Evolutionary conservation across 2,888 invertebrate genomes (phyloP).

Genomic region (Lapara coniferarum): DNA sequence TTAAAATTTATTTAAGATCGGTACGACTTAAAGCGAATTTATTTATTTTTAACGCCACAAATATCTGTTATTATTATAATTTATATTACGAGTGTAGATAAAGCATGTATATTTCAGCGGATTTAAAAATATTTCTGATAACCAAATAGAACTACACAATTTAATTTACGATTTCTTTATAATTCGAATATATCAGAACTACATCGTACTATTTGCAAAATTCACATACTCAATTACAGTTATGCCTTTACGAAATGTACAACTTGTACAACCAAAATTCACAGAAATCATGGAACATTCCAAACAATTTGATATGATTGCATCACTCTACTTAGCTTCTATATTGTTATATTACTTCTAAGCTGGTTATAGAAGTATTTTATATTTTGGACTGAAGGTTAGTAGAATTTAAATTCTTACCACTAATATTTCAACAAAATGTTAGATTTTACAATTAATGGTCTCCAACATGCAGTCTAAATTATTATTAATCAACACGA

Average conservation of each 20-base stretch:
- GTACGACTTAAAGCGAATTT: too few species aligned
- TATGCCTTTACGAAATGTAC: neutral
- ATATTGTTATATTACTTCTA: too few species aligned
- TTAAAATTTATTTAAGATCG: neutral
- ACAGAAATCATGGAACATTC: neutral
- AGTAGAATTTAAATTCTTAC: too few species aligned
- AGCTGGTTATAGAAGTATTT: too few species aligned
- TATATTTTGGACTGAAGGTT: too few species aligned
- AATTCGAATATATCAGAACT: neutral
- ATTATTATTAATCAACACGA: neutral
- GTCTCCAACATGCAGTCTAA: neutral
- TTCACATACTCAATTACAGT: neutral
- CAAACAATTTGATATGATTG: slow-evolving; percentile 11
- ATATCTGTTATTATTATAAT: neutral
- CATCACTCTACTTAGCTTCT: slow-evolving; percentile 6
- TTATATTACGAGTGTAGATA: neutral
- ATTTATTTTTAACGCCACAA: too few species aligned
- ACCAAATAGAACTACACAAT: neutral
- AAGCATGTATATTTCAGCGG: neutral
- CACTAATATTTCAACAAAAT: too few species aligned
- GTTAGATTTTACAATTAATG: too few species aligned
- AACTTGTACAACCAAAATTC: neutral
- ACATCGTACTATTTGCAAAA: neutral
- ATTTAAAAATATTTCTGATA: neutral
- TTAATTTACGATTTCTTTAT: neutral